These are phyloP conservation scores for Automeris io DNA, from an alignment of 2,888 invertebrate genomes.

Conservation along the genomic window DNA sequence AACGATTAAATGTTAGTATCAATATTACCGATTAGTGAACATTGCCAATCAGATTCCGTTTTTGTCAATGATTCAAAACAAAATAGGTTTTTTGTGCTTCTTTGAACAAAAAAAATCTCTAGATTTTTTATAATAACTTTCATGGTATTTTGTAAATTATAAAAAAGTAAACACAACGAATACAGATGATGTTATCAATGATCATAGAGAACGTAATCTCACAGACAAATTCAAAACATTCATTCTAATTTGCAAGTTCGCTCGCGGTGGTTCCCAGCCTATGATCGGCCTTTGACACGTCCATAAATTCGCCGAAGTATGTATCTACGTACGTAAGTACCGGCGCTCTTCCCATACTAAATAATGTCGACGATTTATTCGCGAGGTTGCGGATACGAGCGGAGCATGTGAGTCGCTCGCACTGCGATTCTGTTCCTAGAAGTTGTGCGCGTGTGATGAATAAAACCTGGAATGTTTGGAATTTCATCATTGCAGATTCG, in stretches of 20 bases:
- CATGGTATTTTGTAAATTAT: no score
- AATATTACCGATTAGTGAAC: no score
- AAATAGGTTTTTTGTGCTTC: no score
- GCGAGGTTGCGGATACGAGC: constrained; percentile 51
- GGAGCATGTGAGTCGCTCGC: constrained; percentile 47
- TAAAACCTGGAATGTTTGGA: constrained; percentile 60
- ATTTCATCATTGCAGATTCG: constrained; percentile 70
- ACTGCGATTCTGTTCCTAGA: constrained; percentile 64
- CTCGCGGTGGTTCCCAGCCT: constrained; percentile 46
- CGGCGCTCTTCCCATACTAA: constrained; percentile 58
- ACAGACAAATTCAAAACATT: constrained; percentile 28
- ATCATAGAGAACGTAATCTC: constrained; percentile 18
- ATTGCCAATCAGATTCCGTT: no score
- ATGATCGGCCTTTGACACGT: constrained; percentile 58
- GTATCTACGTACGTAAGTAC: constrained; percentile 49
- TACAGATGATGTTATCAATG: constrained; percentile 15
- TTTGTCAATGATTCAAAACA: no score
- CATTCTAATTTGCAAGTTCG: constrained; percentile 35
- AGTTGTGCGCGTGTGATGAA: constrained; percentile 68
- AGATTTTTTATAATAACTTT: no score
- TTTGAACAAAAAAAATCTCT: no score
- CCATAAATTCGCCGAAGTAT: constrained; percentile 54
- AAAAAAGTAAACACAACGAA: no score
- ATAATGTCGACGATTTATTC: constrained; percentile 62
- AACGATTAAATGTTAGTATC: neutral